Conservation (phyloP, 2,888 invertebrate genomes). For the Deilephila porcellus region DNA sequence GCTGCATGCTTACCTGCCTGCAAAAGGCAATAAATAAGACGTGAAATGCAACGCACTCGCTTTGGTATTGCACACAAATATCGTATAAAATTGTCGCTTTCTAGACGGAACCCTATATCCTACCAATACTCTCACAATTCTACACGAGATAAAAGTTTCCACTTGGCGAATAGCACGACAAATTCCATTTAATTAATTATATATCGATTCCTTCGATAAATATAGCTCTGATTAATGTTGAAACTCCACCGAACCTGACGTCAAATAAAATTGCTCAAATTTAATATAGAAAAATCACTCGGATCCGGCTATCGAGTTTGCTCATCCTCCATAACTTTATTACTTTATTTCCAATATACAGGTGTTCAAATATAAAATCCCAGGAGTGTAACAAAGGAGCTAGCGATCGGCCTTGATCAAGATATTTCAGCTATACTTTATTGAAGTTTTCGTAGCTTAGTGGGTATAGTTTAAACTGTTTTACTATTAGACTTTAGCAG, state of each 20-base stretch:
- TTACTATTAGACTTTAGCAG: too few species aligned
- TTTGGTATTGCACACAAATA: too few species aligned
- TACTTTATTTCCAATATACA: slow-evolving; percentile 47
- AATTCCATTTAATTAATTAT: background rate
- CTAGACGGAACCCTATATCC: too few species aligned
- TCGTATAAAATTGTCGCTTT: too few species aligned
- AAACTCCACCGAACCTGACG: background rate
- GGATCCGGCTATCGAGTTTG: slow-evolving; percentile 25
- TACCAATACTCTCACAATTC: too few species aligned
- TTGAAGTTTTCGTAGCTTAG: background rate
- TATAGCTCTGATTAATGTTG: background rate
- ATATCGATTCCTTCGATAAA: background rate
- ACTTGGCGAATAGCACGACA: too few species aligned
- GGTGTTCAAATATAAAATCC: slow-evolving; percentile 45
- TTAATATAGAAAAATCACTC: slow-evolving; percentile 27
- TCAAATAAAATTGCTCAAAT: slow-evolving; percentile 22
- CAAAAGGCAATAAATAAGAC: too few species aligned
- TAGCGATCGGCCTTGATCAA: slow-evolving; percentile 20
- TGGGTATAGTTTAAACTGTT: too few species aligned
- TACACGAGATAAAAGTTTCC: too few species aligned
- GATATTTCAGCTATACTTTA: background rate
- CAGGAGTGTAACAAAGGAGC: slow-evolving; percentile 28
- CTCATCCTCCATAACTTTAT: slow-evolving; percentile 35
- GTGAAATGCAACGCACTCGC: too few species aligned
- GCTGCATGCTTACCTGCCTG: too few species aligned